Evolutionary conservation across 2,888 invertebrate genomes (phyloP).

Genomic region (Epistrophe eligans): DNA sequence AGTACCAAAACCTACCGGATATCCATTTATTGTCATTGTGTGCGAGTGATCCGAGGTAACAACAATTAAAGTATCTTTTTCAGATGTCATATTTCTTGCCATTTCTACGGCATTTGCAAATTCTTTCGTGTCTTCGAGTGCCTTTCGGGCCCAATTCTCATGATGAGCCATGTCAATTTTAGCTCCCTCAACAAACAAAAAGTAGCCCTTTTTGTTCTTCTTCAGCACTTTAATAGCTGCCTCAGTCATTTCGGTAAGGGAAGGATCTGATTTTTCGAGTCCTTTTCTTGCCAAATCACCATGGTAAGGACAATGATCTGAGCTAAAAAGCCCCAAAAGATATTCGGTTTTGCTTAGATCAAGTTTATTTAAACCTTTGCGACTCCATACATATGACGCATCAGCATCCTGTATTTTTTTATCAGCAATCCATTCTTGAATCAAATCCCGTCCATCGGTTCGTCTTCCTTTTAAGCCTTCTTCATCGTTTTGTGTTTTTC

Average conservation of each 20-base stretch:
- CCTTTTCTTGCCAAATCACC: conserved; percentile 85
- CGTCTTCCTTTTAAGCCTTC: conserved; percentile 86
- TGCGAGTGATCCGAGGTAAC: conserved; percentile 94
- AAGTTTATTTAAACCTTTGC: conserved; percentile 80
- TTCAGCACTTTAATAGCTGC: conserved; percentile 87
- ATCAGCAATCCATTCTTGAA: conserved; percentile 87
- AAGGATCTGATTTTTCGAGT: conserved; percentile 85
- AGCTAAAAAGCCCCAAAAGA: conserved; percentile 86
- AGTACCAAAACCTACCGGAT: conserved; percentile 86
- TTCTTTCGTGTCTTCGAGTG: conserved; percentile 92
- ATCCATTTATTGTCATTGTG: conserved; percentile 91
- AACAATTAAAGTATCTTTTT: conserved; percentile 91
- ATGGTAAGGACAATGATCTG: conserved; percentile 87
- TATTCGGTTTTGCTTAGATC: conserved; percentile 85
- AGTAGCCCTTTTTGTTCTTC: conserved; percentile 87
- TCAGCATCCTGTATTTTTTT: conserved; percentile 77
- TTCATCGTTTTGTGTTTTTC: conserved; percentile 84
- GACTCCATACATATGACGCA: conserved; percentile 83
- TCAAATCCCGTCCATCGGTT: conserved; percentile 88
- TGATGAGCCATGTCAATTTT: conserved; percentile 86
- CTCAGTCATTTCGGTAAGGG: conserved; percentile 88
- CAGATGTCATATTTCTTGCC: conserved; percentile 87
- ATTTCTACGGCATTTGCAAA: conserved; percentile 89
- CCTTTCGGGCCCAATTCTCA: conserved; percentile 87
- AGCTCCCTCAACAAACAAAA: conserved; percentile 90